Conservation (phyloP, 2,888 invertebrate genomes). For the Dascillus cervinus region DNA sequence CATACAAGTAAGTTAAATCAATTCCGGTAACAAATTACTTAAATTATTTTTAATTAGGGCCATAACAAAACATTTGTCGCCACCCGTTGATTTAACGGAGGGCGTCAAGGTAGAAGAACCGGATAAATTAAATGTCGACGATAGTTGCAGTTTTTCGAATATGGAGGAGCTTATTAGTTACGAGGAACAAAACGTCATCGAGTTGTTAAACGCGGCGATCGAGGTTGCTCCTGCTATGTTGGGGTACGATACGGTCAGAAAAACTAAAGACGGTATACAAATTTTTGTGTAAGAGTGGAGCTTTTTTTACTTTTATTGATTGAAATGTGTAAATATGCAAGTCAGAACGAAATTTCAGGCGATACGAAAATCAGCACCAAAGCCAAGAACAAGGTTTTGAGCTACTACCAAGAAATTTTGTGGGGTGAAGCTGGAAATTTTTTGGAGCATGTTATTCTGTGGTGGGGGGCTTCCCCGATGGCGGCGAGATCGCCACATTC, state of each 20-base stretch:
- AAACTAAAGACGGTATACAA: slow-evolving; percentile 29
- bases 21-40: background rate
- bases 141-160: slow-evolving; percentile 41
- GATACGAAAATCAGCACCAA: slow-evolving; percentile 51
- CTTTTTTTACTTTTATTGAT: slow-evolving; percentile 1
- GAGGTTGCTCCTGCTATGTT: slow-evolving; percentile 52
- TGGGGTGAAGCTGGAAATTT: slow-evolving; percentile 78
- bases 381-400: slow-evolving; percentile 55
- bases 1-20: slow-evolving; percentile 62
- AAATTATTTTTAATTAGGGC: slow-evolving; percentile 44
- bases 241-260: slow-evolving; percentile 54
- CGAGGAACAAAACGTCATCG: slow-evolving; percentile 60
- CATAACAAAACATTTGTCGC: slow-evolving; percentile 62
- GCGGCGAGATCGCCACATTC: slow-evolving; percentile 57
- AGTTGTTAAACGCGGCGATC: slow-evolving; percentile 52
- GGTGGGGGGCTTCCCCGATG: slow-evolving; percentile 74
- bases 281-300: background rate
- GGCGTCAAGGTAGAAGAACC: slow-evolving; percentile 40
- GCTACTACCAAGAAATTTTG: slow-evolving; percentile 65
- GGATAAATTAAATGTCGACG: no score
- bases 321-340: background rate
- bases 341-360: slow-evolving; percentile 39
- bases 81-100: slow-evolving; percentile 43
- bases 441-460: slow-evolving; percentile 72
- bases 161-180: slow-evolving; percentile 58